Conservation (phyloP, 1,140 invertebrate species). For the Drosophila mojavensis region DNA sequence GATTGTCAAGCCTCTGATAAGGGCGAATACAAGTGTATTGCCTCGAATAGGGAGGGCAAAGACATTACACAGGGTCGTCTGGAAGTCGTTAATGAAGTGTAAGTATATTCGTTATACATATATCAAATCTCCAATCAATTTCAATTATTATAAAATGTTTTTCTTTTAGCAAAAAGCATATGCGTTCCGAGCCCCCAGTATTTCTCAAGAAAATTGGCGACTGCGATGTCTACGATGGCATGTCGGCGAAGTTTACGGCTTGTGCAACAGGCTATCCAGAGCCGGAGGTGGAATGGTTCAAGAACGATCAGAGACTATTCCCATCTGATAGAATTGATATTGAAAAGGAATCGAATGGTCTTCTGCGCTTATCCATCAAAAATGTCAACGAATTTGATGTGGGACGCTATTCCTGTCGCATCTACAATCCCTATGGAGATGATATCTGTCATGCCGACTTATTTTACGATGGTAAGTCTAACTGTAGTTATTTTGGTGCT, state of each 20-base stretch:
- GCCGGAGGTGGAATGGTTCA: constrained; percentile 93
- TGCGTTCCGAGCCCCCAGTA: constrained; percentile 91
- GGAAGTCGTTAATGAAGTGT: constrained; percentile 93
- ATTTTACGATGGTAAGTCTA: constrained; percentile 90
- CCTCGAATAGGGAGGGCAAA: constrained; percentile 92
- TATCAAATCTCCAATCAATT: no score
- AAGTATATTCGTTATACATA: constrained; percentile 71
- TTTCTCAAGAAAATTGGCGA: constrained; percentile 96
- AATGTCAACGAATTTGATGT: constrained; percentile 91
- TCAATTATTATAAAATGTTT: no score
- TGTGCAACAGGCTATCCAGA: constrained; percentile 93
- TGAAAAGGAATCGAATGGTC: constrained; percentile 89
- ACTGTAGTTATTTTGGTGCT: background rate
- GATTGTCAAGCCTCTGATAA: constrained; percentile 88
- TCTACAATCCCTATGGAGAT: constrained; percentile 93
- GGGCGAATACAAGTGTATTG: constrained; percentile 91
- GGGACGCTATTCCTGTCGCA: constrained; percentile 92
- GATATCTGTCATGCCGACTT: constrained; percentile 92
- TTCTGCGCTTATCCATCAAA: constrained; percentile 91
- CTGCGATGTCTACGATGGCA: constrained; percentile 93
- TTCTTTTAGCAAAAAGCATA: constrained; percentile 85
- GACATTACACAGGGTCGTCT: constrained; percentile 90
- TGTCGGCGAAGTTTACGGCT: constrained; percentile 96
- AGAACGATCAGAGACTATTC: constrained; percentile 91
- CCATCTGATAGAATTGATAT: constrained; percentile 92